Base-by-base conservation (phyloP, 1,140 invertebrate species). In the Oscheius sp. region DNA sequence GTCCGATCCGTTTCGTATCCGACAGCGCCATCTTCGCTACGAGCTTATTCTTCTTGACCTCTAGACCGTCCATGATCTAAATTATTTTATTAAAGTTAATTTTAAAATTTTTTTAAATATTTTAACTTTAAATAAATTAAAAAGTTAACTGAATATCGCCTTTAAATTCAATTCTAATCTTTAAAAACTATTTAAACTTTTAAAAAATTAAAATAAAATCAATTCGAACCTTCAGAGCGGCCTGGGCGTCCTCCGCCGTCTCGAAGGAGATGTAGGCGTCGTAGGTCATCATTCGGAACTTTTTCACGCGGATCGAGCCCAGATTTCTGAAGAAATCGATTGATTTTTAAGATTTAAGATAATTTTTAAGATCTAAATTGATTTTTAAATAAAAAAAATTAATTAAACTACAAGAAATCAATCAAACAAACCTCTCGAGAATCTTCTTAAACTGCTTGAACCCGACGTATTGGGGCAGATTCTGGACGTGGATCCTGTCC, bases 241-340 rank as follows among this genome's bases (percentile, higher is more conserved):
- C 58, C 38, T 75, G 68, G 18, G 76, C 66, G 26, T 75, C 62
- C 36, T 70, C 73, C 34, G 61, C 36, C 31, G 58, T 58, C n/a
- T 76, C 74, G 35, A 77, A 72, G 1, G 66, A 65, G 1, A 77
- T 36, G 29, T 77, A 77, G 3, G 76, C 76, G 28, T 63, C 59
- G 49, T 77, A 68, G 15, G 36, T 20, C 66, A 76, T 76, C n/a
- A 59, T 36, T 1, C 74, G 67, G 13, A 77, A 29, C 45, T 76
- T 77, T 45, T 70, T 76, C 4, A 42, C 31, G 38, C 62, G 63
- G 2, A 72, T 45, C 4, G 61, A 68, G 7, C 69, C 68, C 23
- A 75, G 63, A 18, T 52, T 65, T 66, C 74, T 75, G 38, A n/a
- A 70, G 23, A 34, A 58, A 26, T 10, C 29, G 28, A 31, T 29